Percentiles rank a stretch among this genome's conserved stretches.
These are phyloP conservation scores for Idaea aversata DNA, from an alignment of 2,888 invertebrate species.

Conservation along the genomic window DNA sequence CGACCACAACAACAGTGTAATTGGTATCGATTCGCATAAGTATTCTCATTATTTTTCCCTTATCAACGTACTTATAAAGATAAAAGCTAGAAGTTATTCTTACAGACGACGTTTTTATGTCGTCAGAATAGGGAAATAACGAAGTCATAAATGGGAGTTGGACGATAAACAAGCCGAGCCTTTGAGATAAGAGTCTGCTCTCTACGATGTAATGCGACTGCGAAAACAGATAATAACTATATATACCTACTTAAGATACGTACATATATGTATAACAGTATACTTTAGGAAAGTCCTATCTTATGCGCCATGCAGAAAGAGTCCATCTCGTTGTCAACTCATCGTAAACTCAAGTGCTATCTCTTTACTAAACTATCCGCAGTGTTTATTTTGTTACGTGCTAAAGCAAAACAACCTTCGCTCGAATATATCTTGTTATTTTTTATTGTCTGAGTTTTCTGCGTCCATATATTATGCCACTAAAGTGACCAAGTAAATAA, in stretches of 20 bases:
- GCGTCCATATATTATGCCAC: neutral
- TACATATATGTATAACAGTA: slow-evolving; percentile 37
- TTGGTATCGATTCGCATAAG: slow-evolving; percentile 63
- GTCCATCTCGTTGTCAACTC: slow-evolving; percentile 15
- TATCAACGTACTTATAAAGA: slow-evolving; percentile 68
- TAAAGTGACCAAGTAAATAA: neutral
- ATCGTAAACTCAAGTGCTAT: slow-evolving; percentile 11
- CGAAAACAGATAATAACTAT: slow-evolving; percentile 45
- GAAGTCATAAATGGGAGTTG: slow-evolving; percentile 73
- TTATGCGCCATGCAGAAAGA: slow-evolving; percentile 15
- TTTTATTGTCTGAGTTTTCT: neutral
- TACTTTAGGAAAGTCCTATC: slow-evolving; percentile 27
- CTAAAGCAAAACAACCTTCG: neutral
- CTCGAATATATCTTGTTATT: neutral
- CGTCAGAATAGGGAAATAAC: slow-evolving; percentile 75
- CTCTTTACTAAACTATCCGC: slow-evolving; percentile 3
- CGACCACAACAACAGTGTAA: slow-evolving; percentile 66
- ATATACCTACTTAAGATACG: slow-evolving; percentile 20
- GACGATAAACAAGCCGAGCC: slow-evolving; percentile 73
- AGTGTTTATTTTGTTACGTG: neutral
- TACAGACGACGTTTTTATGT: slow-evolving; percentile 75
- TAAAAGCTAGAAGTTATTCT: slow-evolving; percentile 67
- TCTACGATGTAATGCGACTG: slow-evolving; percentile 52
- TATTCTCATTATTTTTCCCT: slow-evolving; percentile 70
- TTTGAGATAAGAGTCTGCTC: slow-evolving; percentile 61